A percentile compares a stretch with the other conserved stretches of the same genome.
These are phyloP conservation scores for Caradrina clavipalpis DNA, from an alignment of 2,888 invertebrate genomes.

Conservation along the genomic window DNA sequence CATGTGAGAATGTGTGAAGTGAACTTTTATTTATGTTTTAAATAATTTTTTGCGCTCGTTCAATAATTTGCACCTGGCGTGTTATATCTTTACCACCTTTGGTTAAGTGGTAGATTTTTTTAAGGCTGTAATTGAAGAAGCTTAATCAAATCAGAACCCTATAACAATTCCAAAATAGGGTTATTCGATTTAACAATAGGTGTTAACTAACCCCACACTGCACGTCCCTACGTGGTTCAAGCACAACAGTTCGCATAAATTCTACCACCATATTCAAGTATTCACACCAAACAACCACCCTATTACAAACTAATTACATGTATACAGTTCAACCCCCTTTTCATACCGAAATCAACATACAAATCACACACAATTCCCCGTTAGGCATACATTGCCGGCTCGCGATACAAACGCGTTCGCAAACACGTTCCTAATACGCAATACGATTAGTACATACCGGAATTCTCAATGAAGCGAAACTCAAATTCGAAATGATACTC, in stretches of 20 bases:
- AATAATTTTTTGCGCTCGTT: no score
- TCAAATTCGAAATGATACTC: slow-evolving; percentile 49
- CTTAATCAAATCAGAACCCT: background rate
- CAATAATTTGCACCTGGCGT: no score
- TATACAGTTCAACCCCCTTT: slow-evolving; percentile 26
- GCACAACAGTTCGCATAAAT: slow-evolving; percentile 15
- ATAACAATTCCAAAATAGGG: slow-evolving; percentile 3
- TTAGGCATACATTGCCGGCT: slow-evolving; percentile 39
- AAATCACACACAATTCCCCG: slow-evolving; percentile 35
- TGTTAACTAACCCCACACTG: slow-evolving; percentile 16
- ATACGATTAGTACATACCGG: slow-evolving; percentile 22
- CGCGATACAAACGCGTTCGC: slow-evolving; percentile 20
- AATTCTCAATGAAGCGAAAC: slow-evolving; percentile 32
- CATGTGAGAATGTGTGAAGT: no score
- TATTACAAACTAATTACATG: slow-evolving; percentile 38
- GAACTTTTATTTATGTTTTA: no score
- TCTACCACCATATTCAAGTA: slow-evolving; percentile 22
- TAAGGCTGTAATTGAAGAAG: slow-evolving; percentile 4
- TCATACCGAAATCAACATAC: slow-evolving; percentile 46
- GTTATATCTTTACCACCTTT: no score
- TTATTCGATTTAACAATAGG: background rate
- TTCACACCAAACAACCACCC: slow-evolving; percentile 29
- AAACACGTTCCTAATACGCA: slow-evolving; percentile 32
- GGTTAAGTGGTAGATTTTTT: no score
- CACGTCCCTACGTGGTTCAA: slow-evolving; percentile 1